Conservation (phyloP, 2,888 invertebrate genomes). For the Oxyteleia sp. region DNA sequence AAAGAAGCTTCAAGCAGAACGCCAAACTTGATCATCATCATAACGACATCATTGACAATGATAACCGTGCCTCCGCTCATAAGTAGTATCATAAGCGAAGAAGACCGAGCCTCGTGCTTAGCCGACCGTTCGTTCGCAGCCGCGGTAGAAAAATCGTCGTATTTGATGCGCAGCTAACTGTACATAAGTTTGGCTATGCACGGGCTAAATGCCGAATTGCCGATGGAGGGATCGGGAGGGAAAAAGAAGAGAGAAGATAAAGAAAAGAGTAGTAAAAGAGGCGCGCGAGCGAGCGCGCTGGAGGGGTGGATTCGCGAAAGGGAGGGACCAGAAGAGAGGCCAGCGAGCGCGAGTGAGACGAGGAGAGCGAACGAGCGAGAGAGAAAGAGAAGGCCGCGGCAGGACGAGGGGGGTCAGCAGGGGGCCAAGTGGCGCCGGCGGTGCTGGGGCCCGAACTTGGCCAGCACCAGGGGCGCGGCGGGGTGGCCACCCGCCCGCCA, state of each 20-base stretch:
- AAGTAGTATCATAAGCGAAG: not conserved
- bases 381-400: not conserved
- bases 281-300: slow-evolving; percentile 39
- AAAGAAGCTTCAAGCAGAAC: too few species aligned
- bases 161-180: slow-evolving; percentile 84
- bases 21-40: not conserved
- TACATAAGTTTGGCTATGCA: slow-evolving; percentile 84
- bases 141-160: slow-evolving; percentile 78
- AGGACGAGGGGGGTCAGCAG: slow-evolving; percentile 79
- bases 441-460: too few species aligned
- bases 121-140: not conserved
- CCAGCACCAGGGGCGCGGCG: too few species aligned
- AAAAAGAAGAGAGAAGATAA: slow-evolving; percentile 44
- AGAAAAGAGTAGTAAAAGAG: slow-evolving; percentile 43
- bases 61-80: not conserved
- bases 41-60: not conserved
- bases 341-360: too few species aligned
- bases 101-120: not conserved
- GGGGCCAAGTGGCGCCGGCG: too few species aligned
- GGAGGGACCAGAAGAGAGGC: slow-evolving; percentile 23
- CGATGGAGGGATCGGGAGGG: slow-evolving; percentile 46
- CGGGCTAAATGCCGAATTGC: slow-evolving; percentile 67
- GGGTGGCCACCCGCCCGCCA: too few species aligned
- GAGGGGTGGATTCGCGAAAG: slow-evolving; percentile 48
- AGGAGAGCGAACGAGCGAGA: slow-evolving; percentile 2